Percentiles rank a stretch among this genome's conserved stretches.
phyloP scores from a whole-genome alignment of 2,888 invertebrate species.

The Steinernema hermaphroditum region DNA sequence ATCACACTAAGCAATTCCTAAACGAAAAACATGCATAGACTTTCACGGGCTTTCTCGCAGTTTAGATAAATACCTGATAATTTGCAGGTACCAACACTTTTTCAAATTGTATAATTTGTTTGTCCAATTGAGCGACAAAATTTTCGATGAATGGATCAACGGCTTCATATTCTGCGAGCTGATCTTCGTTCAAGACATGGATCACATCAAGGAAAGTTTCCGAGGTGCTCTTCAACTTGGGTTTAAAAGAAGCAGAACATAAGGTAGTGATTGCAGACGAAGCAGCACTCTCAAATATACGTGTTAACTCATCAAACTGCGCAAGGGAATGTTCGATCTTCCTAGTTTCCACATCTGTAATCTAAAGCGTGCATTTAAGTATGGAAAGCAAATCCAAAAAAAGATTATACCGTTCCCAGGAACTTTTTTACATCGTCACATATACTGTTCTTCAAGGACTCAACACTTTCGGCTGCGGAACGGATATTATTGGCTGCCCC shows the following conservation, averaged over 20 bases:
- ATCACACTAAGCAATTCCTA: slow-evolving; percentile 52
- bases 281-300: slow-evolving; percentile 45
- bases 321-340: slow-evolving; percentile 72
- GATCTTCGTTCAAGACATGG: slow-evolving; percentile 83
- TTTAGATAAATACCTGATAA: slow-evolving; percentile 51
- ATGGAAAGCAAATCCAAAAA: too few relatives aligned
- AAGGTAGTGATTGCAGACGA: slow-evolving; percentile 71
- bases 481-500: slow-evolving; percentile 87
- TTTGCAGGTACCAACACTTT: slow-evolving; percentile 53
- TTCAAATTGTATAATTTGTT: slow-evolving; percentile 56
- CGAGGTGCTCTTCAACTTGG: slow-evolving; percentile 72
- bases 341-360: slow-evolving; percentile 70
- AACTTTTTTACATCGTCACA: slow-evolving; percentile 47
- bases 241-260: slow-evolving; percentile 79
- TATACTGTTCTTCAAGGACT: slow-evolving; percentile 75
- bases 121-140: slow-evolving; percentile 67
- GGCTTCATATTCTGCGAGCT: slow-evolving; percentile 81
- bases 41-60: neutral
- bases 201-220: slow-evolving; percentile 79
- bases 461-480: slow-evolving; percentile 85
- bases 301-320: slow-evolving; percentile 62
- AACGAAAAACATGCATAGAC: neutral
- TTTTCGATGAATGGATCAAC: slow-evolving; percentile 79
- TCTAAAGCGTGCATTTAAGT: slow-evolving; percentile 71
- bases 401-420: neutral